phyloP scores from a whole-genome alignment of 35 echinoderm and acorn worm species.

The Lytechinus pictus region DNA sequence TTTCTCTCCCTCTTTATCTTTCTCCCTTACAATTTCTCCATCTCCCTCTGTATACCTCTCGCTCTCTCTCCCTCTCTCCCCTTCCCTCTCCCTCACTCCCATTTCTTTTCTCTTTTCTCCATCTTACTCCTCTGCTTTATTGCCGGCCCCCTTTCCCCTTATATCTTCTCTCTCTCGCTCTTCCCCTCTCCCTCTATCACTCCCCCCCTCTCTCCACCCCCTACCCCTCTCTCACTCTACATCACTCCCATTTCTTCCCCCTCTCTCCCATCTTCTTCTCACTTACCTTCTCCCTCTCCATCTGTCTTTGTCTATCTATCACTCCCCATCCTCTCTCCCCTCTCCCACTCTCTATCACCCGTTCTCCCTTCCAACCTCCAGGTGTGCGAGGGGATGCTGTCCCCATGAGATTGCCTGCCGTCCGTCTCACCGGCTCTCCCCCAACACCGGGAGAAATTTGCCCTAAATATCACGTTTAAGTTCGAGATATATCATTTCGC shows the following conservation, averaged over 20 bases:
- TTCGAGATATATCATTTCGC: constrained; percentile 33
- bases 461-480: constrained; percentile 47
- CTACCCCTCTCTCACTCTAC: background rate
- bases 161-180: too few species aligned
- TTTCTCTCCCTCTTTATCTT: background rate
- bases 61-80: background rate
- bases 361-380: background rate
- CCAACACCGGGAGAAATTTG: background rate
- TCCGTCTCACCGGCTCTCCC: background rate
- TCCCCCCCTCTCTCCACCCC: background rate
- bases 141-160: background rate
- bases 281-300: background rate
- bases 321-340: too few species aligned
- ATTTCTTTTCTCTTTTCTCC: constrained; percentile 28
- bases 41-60: background rate
- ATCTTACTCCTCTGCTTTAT: background rate
- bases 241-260: background rate
- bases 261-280: background rate
- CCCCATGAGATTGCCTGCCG: background rate
- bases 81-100: background rate
- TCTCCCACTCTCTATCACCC: background rate
- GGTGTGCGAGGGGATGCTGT: too few species aligned
- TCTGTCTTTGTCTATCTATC: background rate
- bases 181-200: background rate
- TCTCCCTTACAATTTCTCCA: background rate